These are phyloP conservation scores for Haemorhous mexicanus DNA, from an alignment of 2,113 vertebrate genomes.

Conservation along the genomic window DNA sequence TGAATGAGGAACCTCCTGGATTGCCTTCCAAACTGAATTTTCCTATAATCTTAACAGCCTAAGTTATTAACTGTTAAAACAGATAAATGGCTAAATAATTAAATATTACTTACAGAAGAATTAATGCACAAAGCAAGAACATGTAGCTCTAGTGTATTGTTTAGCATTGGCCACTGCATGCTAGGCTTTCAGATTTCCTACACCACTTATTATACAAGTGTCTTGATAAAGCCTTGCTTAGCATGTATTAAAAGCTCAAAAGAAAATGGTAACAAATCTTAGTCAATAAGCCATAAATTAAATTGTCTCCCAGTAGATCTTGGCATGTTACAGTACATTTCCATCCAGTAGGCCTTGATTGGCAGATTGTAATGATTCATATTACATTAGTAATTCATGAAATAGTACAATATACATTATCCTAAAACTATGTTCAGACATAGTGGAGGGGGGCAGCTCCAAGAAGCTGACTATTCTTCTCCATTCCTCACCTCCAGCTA, in stretches of 20 bases:
- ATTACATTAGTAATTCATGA: background rate
- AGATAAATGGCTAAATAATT: background rate
- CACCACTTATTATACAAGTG: background rate
- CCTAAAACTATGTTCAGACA: background rate
- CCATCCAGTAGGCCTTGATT: background rate
- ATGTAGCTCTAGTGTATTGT: background rate
- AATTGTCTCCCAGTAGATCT: background rate
- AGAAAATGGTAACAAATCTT: background rate
- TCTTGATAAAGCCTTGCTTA: background rate
- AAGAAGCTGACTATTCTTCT: background rate
- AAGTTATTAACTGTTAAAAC: background rate
- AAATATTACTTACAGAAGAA: background rate
- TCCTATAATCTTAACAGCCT: background rate
- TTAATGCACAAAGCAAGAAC: background rate
- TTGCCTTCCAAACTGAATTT: background rate
- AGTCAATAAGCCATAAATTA: conserved; percentile 27
- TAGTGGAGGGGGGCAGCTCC: background rate
- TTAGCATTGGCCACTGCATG: background rate
- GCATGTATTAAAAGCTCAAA: conserved; percentile 17
- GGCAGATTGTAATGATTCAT: background rate
- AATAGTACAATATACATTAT: background rate
- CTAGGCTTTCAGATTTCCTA: background rate
- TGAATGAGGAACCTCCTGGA: background rate
- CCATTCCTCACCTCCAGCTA: background rate
- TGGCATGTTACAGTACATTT: background rate